Base-by-base conservation (phyloP, 1,140 invertebrate genomes). In the Callitettix versicolor region DNA sequence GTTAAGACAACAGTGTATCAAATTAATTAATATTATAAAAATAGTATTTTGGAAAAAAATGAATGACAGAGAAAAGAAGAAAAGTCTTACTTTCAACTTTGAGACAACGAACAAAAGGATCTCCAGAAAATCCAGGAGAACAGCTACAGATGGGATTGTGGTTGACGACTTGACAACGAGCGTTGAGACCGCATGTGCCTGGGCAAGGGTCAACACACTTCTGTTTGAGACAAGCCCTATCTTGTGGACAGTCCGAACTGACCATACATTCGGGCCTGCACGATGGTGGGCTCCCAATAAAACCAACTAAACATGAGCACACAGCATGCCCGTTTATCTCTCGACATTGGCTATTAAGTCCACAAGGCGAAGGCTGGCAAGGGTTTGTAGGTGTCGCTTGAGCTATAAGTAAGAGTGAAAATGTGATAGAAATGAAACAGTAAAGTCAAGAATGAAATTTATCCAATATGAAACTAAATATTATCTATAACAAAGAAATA, bases 221-320 rank as follows among this genome's bases (percentile, higher is more conserved):
- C 57, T 80, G 77, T 63, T 81, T 80, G 9, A 84, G 76, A 61
- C 85, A 87, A 11, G 84, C 81, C 60, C 79, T 73, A 61, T 79
- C 73, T 47, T 71, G 75, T 0, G 77, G 58, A 68, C 87, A 90
- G 60, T 90, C 86, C 1, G 77, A 77, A 65, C 82, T 85, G 9
- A 78, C 75, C 11, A 79, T 73, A 64, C 84, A 90, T 69, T 91
- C 86, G 1, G 87, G 86, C 57, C 79, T 71, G 65, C 85, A 88
- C 64, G 76, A 79, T 0, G 85, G 85, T 3, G 87, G 81, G 3
- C 77, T 68, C 41, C 86, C 87, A 4, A 83, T 75, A 63, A 81
- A 87, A 50, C 80, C 76, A 6, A 76, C 68, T 43, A 81, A 67
- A 66, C 89, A 93, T 21, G 85, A 82, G 64, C 88, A 93, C 36